Evolutionary conservation across 2,113 vertebrate genomes (phyloP).

Genomic region (Centropristis striata): DNA sequence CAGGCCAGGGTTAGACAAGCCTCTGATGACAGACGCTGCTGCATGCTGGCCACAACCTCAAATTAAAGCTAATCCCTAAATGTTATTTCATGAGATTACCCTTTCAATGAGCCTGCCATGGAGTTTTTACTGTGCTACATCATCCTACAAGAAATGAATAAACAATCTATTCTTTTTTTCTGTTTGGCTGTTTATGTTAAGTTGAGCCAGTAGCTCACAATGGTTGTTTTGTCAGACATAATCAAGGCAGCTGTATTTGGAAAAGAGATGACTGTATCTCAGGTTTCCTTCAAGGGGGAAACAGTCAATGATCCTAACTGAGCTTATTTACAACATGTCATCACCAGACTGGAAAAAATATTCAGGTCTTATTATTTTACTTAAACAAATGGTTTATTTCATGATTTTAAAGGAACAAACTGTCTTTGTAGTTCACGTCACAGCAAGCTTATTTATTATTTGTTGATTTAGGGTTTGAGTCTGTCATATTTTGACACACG

Average conservation of each 20-base stretch:
- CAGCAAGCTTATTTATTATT: background rate
- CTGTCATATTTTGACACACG: background rate
- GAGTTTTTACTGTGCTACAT: constrained; percentile 25
- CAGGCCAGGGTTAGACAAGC: constrained; percentile 41
- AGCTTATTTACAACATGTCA: constrained; percentile 16
- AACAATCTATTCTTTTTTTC: constrained; percentile 44
- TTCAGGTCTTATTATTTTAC: constrained; percentile 1
- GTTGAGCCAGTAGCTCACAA: constrained; percentile 38
- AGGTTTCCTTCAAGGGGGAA: constrained; percentile 40
- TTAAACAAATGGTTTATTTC: constrained; percentile 9
- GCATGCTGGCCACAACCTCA: constrained; percentile 49
- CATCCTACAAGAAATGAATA: constrained; percentile 38
- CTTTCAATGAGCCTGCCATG: constrained; percentile 20
- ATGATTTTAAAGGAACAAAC: background rate
- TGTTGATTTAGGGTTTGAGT: constrained; percentile 9
- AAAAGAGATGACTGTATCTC: constrained; percentile 49
- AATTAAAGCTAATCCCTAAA: constrained; percentile 71
- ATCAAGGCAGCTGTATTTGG: constrained; percentile 33
- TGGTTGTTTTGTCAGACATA: constrained; percentile 52
- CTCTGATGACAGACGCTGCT: constrained; percentile 62
- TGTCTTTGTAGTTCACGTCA: background rate
- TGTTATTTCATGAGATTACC: constrained; percentile 63
- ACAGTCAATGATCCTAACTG: constrained; percentile 18
- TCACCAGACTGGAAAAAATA: constrained; percentile 37
- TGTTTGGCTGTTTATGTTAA: constrained; percentile 42